Base-by-base conservation (phyloP, 1,140 invertebrate species). In the Drosophila grimshawi region DNA sequence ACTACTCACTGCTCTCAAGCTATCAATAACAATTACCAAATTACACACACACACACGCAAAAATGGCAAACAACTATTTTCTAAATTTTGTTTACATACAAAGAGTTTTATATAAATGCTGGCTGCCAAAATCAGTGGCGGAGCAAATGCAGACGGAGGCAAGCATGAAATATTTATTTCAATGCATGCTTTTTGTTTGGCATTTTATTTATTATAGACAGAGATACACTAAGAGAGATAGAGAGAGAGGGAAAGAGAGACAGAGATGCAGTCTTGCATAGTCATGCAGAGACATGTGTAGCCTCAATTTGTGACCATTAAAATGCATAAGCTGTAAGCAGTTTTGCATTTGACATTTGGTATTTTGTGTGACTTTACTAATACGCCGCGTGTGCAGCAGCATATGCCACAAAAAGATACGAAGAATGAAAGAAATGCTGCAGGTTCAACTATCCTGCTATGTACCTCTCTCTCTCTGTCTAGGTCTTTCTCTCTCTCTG, bases 281-380 rank as follows among this genome's bases (percentile, higher is more conserved):
- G 19, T 19, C 19, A 27, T 29, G 33, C 3, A 29, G 6, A n/a
- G 27, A 41, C 19, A 4, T 56, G 43, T 61, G 61, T 52, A 65
- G 81, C 80, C 80, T 83, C 82, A 83, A 83, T 83, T 86, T 86
- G 85, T 80, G 80, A 63, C 76, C 85, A 86, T 88, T 88, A 88
- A 88, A 88, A 89, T 88, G 85, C 85, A 88, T 68, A 88, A 81
- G 79, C 76, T 68, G 68, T 78, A 76, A 80, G 74, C 69, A 75
- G n/a, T 88, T 78, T 78, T 78, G 56, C 76, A 78, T 78, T 76
- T 78, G 76, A 78, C 76, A 78, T 76, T 76, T 76, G 43, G 49
- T 5, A 43, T 60, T 51, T 65, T 63, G 30, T 61, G 39, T 56
- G 52, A 5, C 64, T 60, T 63, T 56, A 78, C 71, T 69, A 62